These are phyloP conservation scores for Microctonus aethiopoides DNA, from an alignment of 2,888 invertebrate species.

Conservation along the genomic window DNA sequence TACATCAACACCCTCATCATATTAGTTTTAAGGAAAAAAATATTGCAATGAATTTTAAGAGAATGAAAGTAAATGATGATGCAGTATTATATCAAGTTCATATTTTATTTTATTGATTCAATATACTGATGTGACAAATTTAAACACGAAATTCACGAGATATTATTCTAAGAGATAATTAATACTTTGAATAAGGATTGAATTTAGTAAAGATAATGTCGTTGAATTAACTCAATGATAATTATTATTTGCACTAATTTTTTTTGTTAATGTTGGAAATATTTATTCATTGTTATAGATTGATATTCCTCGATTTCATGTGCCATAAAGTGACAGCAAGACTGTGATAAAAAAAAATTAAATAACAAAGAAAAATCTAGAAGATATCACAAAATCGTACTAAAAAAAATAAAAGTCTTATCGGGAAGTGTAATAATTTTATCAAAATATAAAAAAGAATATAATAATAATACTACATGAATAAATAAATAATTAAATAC, in stretches of 20 bases:
- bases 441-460: not conserved
- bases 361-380: not conserved
- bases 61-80: no score
- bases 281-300: conserved; percentile 36
- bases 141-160: no score
- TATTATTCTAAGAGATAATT: no score
- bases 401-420: not conserved
- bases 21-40: no score
- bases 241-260: not conserved
- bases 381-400: no score
- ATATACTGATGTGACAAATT: no score
- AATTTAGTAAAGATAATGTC: not conserved
- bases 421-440: not conserved
- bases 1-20: no score
- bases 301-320: conserved; percentile 54
- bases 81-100: no score
- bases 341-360: not conserved
- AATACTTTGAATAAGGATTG: no score
- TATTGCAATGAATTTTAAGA: no score
- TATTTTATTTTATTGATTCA: no score
- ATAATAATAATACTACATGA: not conserved
- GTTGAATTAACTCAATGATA: not conserved
- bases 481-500: no score
- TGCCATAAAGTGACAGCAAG: conserved; percentile 57
- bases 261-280: not conserved